Base-by-base conservation (phyloP, 1,140 invertebrate genomes). In the Campoletis sonorensis region DNA sequence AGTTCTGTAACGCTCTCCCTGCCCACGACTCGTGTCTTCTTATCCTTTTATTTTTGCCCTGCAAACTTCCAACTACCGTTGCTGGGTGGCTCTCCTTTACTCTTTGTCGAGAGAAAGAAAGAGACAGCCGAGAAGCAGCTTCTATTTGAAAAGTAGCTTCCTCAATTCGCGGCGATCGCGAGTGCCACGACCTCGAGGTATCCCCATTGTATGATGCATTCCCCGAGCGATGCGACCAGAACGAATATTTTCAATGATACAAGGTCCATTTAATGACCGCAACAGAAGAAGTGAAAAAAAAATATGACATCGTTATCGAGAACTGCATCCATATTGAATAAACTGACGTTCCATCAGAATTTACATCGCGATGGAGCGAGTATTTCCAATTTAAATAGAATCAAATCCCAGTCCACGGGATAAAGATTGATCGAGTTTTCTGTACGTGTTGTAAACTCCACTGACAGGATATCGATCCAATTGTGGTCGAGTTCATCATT, bases 11-110 rank as follows among this genome's bases (percentile, higher is more conserved):
- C 30, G 27, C 54, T 77, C 49, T 61, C 49, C 13, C 16, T 23
- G 49, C 51, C 21, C 67, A 33, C 58, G 30, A 49, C 70, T 54
- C 23, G 21, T 40, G 54, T 68, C 37, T 30, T 16, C n/a, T 75
- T 76, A 37, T 81, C 61, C 21, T 78, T 78, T 78, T 78, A 78
- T 81, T 76, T 68, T 26, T 76, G 61, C 30, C 33, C 72, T 70
- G 73, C 72, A 23, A 81, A 75, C 80, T 77, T 33, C 30, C 61
- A 77, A 81, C 80, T 81, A 76, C 80, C 80, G 80, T 81, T 81
- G 37, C 64, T 27, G 72, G 51, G 73, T 37, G 51, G 26, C 23
- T 67, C 23, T 77, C 75, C 64, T 58, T 7, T 51, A 21, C 27
- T 58, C 73, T 67, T 33, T 77, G 30, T 11, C 58, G 11, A 33